These are phyloP conservation scores for Ditula angustiorana DNA, from an alignment of 2,888 invertebrate species.

Conservation along the genomic window DNA sequence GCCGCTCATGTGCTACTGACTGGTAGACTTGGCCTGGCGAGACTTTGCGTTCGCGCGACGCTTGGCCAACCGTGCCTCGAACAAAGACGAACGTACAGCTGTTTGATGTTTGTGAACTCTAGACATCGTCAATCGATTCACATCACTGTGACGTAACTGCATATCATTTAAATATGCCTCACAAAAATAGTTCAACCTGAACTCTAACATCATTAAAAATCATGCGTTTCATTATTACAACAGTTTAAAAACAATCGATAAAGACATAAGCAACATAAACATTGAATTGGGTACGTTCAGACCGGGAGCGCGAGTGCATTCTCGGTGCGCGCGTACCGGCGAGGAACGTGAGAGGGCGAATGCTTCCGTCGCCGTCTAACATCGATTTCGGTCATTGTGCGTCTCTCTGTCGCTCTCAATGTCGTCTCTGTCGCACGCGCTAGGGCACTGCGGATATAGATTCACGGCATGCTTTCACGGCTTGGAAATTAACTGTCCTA, in stretches of 20 bases:
- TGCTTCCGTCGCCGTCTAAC: slow-evolving; percentile 53
- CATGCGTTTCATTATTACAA: slow-evolving; percentile 4
- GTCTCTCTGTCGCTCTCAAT: slow-evolving; percentile 55
- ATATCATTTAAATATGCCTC: slow-evolving; percentile 16
- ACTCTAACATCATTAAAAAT: slow-evolving; percentile 13
- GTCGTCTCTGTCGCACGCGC: slow-evolving; percentile 60
- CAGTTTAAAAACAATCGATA: slow-evolving; percentile 22
- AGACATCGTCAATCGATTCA: slow-evolving; percentile 72
- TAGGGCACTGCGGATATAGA: slow-evolving; percentile 71
- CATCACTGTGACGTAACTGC: slow-evolving; percentile 58
- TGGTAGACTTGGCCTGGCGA: neutral
- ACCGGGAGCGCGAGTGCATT: slow-evolving; percentile 61
- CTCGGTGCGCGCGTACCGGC: slow-evolving; percentile 68
- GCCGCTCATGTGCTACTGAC: slow-evolving; percentile 32
- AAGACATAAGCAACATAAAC: slow-evolving; percentile 26
- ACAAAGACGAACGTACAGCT: slow-evolving; percentile 75
- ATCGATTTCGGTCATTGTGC: slow-evolving; percentile 75
- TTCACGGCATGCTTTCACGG: slow-evolving; percentile 33
- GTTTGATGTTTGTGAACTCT: slow-evolving; percentile 78
- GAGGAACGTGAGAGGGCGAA: slow-evolving; percentile 56
- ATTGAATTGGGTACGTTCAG: slow-evolving; percentile 31
- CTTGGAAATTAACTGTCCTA: slow-evolving; percentile 63
- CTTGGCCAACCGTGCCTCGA: slow-evolving; percentile 48
- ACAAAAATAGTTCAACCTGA: neutral
- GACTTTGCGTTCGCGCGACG: neutral